phyloP scores from a whole-genome alignment of 2,888 invertebrate species.

The Lithophane semibrunnea region DNA sequence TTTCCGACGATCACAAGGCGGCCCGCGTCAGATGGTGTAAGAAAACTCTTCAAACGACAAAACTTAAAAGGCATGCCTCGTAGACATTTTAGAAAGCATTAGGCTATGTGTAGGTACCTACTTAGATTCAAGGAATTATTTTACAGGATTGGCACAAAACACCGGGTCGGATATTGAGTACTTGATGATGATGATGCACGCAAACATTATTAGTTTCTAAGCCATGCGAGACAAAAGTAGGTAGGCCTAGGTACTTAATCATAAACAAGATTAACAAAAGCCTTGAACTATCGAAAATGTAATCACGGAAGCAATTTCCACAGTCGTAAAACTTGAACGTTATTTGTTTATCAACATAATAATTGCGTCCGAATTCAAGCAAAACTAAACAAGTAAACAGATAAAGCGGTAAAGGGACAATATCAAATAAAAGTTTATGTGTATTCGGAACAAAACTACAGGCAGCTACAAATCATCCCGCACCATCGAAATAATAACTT shows the following conservation, averaged over 20 bases:
- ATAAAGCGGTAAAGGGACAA: constrained; percentile 32
- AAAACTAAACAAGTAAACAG: constrained; percentile 40
- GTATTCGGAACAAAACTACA: constrained; percentile 49
- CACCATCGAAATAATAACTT: constrained; percentile 71
- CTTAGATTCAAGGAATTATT: no score
- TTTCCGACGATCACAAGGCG: no score
- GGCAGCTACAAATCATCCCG: constrained; percentile 59
- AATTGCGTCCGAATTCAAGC: constrained; percentile 32
- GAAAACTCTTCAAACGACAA: no score
- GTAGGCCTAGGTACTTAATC: neutral
- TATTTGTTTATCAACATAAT: constrained; percentile 47
- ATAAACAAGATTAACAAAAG: neutral
- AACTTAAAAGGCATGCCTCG: no score
- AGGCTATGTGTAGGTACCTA: no score
- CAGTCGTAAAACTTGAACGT: constrained; percentile 41
- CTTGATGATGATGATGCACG: no score
- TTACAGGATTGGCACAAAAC: no score
- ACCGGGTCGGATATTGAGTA: no score
- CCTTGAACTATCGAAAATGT: constrained; percentile 6
- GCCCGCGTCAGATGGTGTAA: no score
- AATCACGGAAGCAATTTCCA: constrained; percentile 21
- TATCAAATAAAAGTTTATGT: constrained; percentile 48
- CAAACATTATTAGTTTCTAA: neutral
- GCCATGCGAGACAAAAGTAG: neutral
- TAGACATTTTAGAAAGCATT: no score